Evolutionary conservation across 2,113 vertebrate genomes (phyloP), one percentile per base, ranked within the genome.

Genomic region (Petaurus breviceps): DNA sequence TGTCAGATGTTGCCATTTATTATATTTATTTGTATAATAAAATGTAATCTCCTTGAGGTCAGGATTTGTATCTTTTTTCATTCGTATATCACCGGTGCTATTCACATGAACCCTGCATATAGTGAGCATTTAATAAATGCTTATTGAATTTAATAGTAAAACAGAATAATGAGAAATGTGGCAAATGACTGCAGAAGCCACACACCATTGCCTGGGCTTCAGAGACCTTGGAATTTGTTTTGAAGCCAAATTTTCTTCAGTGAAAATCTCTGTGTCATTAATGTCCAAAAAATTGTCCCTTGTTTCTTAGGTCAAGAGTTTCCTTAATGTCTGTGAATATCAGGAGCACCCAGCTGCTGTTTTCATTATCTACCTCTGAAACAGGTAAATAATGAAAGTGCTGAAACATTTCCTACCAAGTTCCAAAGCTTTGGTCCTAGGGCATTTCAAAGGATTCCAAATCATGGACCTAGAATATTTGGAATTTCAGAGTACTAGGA

Each of bases 221-320:
- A 52, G 91, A 19, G 16, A 53, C 49, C 50, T 89, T 51, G 51
- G 4, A 89, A 43, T 43, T 84, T 22, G 16, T 43, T 84, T 43
- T 84, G 68, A 43, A 43, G n/a, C 43, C 0, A 19, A 23, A 84
- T 84, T 23, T 84, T 84, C 68, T n/a, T 84, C n/a, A 51, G 16
- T n/a, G 14, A 90, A 46, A 43, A 23, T n/a, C 77, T n/a, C 77
- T 31, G 49, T 37, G 25, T 90, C 2, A 0, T 90, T 50, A 92
- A 53, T 61, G 8, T 95, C 91, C 43, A 92, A 52, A 31, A 89
- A 50, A 23, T 84, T 43, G n/a, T 2, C 37, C 54, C 28, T 89
- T 92, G 23, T 93, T 91, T 94, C 91, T 94, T 43, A 89, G 92
- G n/a, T 55, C 89, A 84, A 31, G 95, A 54, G 50, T 90, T 96